Evolutionary conservation across 2,888 invertebrate species (phyloP).

Genomic region (Harpalus rufipes): DNA sequence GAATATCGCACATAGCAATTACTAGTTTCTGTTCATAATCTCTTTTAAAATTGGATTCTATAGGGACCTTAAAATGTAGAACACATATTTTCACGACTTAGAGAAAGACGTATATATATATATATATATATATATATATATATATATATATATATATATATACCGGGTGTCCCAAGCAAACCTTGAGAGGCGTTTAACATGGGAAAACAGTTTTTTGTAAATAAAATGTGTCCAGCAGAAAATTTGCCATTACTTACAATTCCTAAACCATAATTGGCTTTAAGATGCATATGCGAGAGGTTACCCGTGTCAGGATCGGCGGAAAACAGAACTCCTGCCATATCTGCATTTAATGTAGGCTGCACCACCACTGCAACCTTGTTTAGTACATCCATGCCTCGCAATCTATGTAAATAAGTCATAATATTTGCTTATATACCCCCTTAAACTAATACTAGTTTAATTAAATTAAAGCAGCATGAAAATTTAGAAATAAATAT

Average conservation of each 20-base stretch:
- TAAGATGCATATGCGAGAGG: conserved; percentile 84
- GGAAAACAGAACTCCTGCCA: conserved; percentile 90
- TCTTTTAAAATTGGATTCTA: no score
- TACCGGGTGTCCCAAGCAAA: neutral
- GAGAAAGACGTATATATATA: no score
- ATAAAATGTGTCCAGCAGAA: no score
- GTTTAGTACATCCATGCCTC: conserved; percentile 84
- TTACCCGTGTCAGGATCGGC: conserved; percentile 87
- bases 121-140: no score
- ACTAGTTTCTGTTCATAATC: no score
- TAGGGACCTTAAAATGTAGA: no score
- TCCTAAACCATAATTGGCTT: conserved; percentile 88
- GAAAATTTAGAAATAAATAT: neutral
- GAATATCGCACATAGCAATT: no score
- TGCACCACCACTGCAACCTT: conserved; percentile 91
- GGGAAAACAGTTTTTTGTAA: no score
- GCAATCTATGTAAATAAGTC: conserved; percentile 79
- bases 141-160: no score
- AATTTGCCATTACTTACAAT: conserved; percentile 5
- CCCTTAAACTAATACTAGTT: neutral
- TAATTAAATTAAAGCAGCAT: neutral
- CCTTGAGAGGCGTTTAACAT: no score
- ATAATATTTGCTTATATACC: neutral
- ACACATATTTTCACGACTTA: no score
- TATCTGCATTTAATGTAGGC: conserved; percentile 84